Base-by-base conservation (phyloP, 2,113 vertebrate species). In the Indri indri region DNA sequence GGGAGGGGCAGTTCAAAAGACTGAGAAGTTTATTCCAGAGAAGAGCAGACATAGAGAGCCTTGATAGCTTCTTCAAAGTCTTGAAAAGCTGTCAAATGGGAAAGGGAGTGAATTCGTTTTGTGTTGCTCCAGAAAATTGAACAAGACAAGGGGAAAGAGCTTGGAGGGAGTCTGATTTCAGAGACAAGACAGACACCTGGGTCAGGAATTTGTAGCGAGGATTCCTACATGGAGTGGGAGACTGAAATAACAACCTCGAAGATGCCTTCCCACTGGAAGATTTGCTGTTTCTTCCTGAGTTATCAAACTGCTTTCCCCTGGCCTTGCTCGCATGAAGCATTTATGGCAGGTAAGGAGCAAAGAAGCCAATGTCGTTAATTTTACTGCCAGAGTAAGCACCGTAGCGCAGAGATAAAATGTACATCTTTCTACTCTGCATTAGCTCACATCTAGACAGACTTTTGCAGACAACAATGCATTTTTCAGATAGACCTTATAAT, bases 231-330 rank as follows among this genome's bases (percentile, higher is more conserved):
- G 18, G 45, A 82, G 88, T 81, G 66, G 95, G 96, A 91, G 93
- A 80, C 52, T 88, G 70, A 63, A 95, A 93, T 63, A 95, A 88
- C 70, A 97, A 52, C 71, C 73, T 93, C 77, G 6, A 91, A 30
- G 77, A 50, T 80, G 61, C 85, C 68, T 82, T 92, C 84, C 91
- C 45, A 37, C 18, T 47, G 50, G 66, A 76, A 85, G 85, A 88
- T 8, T 70, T 59, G 59, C 14, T 90, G 52, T 83, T 90, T 90
- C 74, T 87, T 94, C 87, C 93, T 71, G n/a, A 66, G 40, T 89
- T 66, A 45, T 52, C 76, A 71, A 95, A 68, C 37, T 86, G 37
- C n/a, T 68, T 47, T 85, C 66, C 65, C 68, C 68, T 76, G 83
- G 52, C 83, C 73, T 88, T 70, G 73, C 34, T 86, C 59, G 2